These are phyloP conservation scores for Aphelinus certus DNA, from an alignment of 1,140 invertebrate species.

Conservation along the genomic window DNA sequence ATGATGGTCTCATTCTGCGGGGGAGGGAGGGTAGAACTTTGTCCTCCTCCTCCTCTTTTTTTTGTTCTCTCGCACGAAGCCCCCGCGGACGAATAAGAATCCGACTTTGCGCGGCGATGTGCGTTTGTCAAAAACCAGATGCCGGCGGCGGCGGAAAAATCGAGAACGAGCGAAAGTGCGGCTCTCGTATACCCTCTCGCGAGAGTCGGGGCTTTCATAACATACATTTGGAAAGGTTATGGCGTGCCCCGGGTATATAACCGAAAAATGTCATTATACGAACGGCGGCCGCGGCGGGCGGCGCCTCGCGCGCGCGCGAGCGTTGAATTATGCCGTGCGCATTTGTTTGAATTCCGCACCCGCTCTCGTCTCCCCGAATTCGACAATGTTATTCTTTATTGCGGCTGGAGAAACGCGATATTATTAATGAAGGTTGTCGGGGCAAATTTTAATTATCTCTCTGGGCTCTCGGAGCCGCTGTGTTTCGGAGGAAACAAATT, in stretches of 20 bases:
- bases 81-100: background rate
- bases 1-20: too few species aligned
- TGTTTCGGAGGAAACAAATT: too few species aligned
- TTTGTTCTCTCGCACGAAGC: too few species aligned
- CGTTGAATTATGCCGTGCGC: conserved; percentile 16
- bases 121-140: background rate
- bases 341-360: too few species aligned
- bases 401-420: too few species aligned
- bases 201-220: conserved; percentile 1
- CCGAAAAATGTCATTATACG: conserved; percentile 22
- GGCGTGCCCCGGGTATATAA: background rate
- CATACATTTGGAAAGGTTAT: conserved; percentile 25
- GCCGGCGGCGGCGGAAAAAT: conserved; percentile 3
- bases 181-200: background rate
- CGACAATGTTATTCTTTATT: background rate
- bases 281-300: conserved; percentile 1
- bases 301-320: too few species aligned
- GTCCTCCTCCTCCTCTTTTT: too few species aligned
- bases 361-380: background rate
- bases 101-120: background rate
- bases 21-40: too few species aligned
- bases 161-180: background rate
- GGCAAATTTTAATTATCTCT: too few species aligned
- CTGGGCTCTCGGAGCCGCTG: too few species aligned
- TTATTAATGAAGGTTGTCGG: too few species aligned